Conservation (phyloP, 2,797 vertebrate species). For the Rhinoraja longicauda region DNA sequence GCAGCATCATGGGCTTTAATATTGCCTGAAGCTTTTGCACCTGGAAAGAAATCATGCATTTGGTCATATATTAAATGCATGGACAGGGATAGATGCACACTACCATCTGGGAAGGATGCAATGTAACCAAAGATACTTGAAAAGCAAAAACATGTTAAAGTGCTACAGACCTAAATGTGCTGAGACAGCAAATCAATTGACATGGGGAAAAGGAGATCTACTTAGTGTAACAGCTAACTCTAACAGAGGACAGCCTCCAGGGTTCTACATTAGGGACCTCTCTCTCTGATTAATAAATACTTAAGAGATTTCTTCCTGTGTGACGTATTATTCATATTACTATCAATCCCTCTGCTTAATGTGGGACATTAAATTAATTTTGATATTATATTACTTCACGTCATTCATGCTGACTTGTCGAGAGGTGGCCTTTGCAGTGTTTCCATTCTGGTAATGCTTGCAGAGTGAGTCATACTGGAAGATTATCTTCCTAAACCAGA, state of each 20-base stretch:
- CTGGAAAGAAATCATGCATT: conserved; percentile 54
- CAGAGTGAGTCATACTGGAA: neutral
- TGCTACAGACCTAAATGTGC: neutral
- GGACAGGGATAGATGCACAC: conserved; percentile 37
- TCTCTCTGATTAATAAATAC: neutral
- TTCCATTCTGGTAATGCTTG: neutral
- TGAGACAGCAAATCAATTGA: neutral
- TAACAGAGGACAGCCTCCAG: neutral
- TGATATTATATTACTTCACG: neutral
- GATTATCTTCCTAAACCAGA: neutral
- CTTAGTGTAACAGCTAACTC: neutral
- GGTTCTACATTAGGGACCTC: neutral
- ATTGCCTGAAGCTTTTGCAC: conserved; percentile 96
- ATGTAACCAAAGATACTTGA: neutral
- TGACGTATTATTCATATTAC: neutral
- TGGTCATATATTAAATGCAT: neutral
- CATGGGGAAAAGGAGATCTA: neutral
- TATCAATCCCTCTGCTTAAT: neutral
- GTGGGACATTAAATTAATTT: neutral
- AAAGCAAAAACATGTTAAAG: neutral
- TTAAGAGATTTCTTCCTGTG: neutral
- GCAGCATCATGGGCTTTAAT: conserved; percentile 96
- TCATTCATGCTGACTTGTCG: neutral
- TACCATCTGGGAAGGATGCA: neutral
- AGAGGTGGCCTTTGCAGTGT: neutral